These are phyloP conservation scores for Amphipyra tragopoginis DNA, from an alignment of 2,888 invertebrate species.

Conservation along the genomic window DNA sequence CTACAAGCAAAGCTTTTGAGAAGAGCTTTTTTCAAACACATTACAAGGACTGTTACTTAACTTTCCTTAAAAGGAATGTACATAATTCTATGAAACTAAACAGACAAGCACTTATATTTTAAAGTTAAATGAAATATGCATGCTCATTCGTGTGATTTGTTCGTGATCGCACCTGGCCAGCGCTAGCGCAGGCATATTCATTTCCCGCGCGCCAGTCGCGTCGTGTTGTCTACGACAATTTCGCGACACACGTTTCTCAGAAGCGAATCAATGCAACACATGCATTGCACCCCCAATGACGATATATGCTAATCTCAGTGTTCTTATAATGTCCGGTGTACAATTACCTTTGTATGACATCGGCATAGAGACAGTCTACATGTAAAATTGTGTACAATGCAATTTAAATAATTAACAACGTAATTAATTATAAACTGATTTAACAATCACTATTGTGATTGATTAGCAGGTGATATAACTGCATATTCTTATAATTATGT, in stretches of 20 bases:
- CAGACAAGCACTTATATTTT: conserved; percentile 25
- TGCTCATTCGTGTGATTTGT: conserved; percentile 62
- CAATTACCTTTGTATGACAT: conserved; percentile 66
- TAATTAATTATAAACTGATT: conserved; percentile 43
- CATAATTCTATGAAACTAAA: conserved; percentile 10
- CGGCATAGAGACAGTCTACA: conserved; percentile 6
- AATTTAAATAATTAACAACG: conserved; percentile 31
- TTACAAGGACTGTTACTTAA: background rate
- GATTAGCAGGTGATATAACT: conserved; percentile 41
- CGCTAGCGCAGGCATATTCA: conserved; percentile 49
- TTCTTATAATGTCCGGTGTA: conserved; percentile 77
- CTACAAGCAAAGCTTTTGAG: too few species aligned
- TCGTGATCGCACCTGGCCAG: conserved; percentile 78
- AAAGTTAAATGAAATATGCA: conserved; percentile 59
- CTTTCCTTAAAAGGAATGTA: too few species aligned
- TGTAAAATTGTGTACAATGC: conserved; percentile 2
- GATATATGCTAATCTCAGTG: conserved; percentile 79
- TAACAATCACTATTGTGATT: conserved; percentile 40
- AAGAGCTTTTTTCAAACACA: too few species aligned
- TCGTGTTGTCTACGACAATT: conserved; percentile 75
- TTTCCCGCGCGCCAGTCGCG: conserved; percentile 57
- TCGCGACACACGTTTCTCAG: conserved; percentile 74
- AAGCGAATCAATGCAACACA: conserved; percentile 74
- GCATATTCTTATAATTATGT: conserved; percentile 32
- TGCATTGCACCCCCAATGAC: conserved; percentile 75